Conservation (phyloP, 2,113 vertebrate genomes). For the Mandrillus leucophaeus region DNA sequence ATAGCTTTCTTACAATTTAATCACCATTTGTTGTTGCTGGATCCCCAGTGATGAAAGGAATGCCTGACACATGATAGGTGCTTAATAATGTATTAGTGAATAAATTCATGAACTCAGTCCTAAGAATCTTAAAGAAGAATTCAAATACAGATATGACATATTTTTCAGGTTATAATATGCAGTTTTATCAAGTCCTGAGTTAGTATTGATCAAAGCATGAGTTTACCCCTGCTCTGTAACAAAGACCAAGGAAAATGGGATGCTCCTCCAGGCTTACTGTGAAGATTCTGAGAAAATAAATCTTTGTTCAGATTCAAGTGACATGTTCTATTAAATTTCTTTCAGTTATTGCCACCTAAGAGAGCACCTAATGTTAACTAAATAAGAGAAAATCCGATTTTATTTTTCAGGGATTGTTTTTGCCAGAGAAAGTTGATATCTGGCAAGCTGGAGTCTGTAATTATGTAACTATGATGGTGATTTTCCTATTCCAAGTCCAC, state of each 20-base stretch:
- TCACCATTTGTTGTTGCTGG: background rate
- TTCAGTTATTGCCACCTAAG: background rate
- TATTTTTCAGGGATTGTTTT: background rate
- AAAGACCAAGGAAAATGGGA: background rate
- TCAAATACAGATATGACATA: background rate
- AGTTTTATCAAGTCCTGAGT: background rate
- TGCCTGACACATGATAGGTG: background rate
- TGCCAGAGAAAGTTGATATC: background rate
- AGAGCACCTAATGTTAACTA: background rate
- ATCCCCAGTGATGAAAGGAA: background rate
- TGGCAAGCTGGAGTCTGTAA: background rate
- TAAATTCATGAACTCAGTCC: background rate
- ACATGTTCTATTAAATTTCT: background rate
- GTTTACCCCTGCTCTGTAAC: background rate
- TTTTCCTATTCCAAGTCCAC: background rate
- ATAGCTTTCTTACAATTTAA: background rate
- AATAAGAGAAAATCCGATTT: background rate
- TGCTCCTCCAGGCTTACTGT: background rate
- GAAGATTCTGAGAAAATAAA: background rate
- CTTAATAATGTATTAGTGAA: background rate
- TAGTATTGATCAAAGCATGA: background rate
- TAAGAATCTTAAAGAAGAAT: slow-evolving; percentile 7
- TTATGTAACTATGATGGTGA: background rate
- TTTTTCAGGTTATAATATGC: background rate
- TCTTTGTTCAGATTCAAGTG: background rate